Evolutionary conservation across 2,888 invertebrate genomes (phyloP), one percentile per base, ranked within the genome.

Genomic region (Arge pagana): DNA sequence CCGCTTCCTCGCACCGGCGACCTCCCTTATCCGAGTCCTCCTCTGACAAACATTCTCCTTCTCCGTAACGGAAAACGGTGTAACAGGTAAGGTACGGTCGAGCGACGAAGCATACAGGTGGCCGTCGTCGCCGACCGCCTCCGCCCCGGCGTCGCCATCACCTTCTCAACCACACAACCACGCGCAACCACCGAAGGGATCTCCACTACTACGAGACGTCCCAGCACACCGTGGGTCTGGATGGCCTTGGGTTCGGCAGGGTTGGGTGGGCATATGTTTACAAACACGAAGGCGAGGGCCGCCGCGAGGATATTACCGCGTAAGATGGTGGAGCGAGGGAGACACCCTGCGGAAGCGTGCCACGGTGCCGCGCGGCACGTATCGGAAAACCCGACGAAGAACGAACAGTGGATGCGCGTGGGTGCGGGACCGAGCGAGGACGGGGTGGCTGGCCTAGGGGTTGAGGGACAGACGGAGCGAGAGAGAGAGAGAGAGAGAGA

Each of bases 21-120:
- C 56, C 58, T 61, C 62, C 58, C 54, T 53, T 21, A 33, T 50
- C 30, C 49, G 26, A n/a, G n/a, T n/a, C n/a, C n/a, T n/a, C 26
- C n/a, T 26, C 26, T 26, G 8, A 10, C 26, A 26, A 10, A 7
- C n/a, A 26, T 26, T 26, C n/a, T 26, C 26, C 26, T 26, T 26
- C 26, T 26, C 26, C 26, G 2, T n/a, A n/a, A n/a, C 26, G 33
- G 11, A 11, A 33, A 11, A 15, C 33, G 42, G 71, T 70, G 74
- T 75, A 74, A 75, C 74, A 75, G 73, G 75, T 74, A 75, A 74
- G 71, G 70, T 68, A 72, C 70, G 67, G 73, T 70, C 68, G 68
- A 65, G 66, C 65, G 67, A 67, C 63, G 70, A 69, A 75, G 75
- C 74, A 75, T 74, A 75, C 74, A 74, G 74, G 74, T 75, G 74